Base-by-base conservation (phyloP, 2,797 vertebrate genomes). In the Novumbra hubbsi region DNA sequence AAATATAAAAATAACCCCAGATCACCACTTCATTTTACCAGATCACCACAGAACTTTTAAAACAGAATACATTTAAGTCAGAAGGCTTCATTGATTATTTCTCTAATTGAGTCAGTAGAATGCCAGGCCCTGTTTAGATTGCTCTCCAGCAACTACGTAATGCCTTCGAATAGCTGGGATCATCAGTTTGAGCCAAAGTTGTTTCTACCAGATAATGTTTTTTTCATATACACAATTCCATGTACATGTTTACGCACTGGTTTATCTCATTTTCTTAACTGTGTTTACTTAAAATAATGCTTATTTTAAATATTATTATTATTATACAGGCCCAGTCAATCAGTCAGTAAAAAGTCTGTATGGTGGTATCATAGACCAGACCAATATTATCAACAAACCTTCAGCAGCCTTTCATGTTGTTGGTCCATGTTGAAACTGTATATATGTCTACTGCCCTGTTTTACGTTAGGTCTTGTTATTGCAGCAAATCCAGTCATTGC, bases 231-330 rank as follows among this genome's bases (percentile, higher is more conserved):
- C 15, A 6, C 21, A 28, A 63, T 63, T 63, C 60, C 60, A n/a
- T 63, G 12, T 27, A 14, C 52, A 38, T 38, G 34, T 38, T 38
- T n/a, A 28, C 30, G 16, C 60, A 17, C 14, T 63, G 27, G 12
- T 63, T 63, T 63, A 63, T 63, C 60, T 63, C 5, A 63, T 63
- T 63, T 63, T 27, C 60, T 63, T 27, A 15, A 3, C 24, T 63
- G 60, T 63, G 60, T 63, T 24, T 24, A n/a, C n/a, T n/a, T n/a
- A 27, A 24, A 30, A 63, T 15, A 55, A n/a, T 7, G 21, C 19
- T n/a, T 21, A n/a, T 55, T n/a, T n/a, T 21, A 38, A 38, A 38
- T 38, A 38, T 38, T 38, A 38, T 55, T 38, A 38, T 55, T 55
- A 7, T n/a, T 55, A 19, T 55, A 55, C 32, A 38, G 65, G 17